Percentiles rank a stretch among this genome's conserved stretches.
phyloP scores from a whole-genome alignment of 2,113 vertebrate genomes.

The Pardalotus punctatus region DNA sequence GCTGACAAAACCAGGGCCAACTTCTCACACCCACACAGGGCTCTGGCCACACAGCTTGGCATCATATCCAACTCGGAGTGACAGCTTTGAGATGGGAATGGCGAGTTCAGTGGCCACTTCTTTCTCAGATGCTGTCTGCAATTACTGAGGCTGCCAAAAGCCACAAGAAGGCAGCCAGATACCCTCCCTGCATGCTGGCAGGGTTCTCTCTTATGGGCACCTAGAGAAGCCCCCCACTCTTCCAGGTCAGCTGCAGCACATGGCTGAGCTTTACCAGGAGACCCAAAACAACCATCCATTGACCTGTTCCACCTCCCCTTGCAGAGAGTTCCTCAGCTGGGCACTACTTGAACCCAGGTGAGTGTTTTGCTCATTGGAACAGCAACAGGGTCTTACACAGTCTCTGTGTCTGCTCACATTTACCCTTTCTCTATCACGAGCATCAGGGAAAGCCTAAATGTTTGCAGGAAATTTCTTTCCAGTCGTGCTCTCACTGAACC shows the following conservation, averaged over 20 bases:
- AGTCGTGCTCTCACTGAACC: not conserved
- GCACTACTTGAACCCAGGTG: not conserved
- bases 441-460: not conserved
- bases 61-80: not conserved
- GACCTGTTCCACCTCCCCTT: not conserved
- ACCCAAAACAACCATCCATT: not conserved
- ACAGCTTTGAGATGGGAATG: fast-evolving
- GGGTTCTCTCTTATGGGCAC: not conserved
- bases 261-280: not conserved
- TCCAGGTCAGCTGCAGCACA: not conserved
- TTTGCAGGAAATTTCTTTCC: not conserved
- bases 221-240: not conserved
- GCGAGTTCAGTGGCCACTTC: fast-evolving
- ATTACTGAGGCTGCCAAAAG: not conserved
- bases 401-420: fast-evolving
- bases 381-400: not conserved
- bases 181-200: not conserved
- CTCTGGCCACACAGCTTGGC: not conserved
- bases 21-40: not conserved
- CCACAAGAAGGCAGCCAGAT: not conserved
- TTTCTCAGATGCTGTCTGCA: not conserved
- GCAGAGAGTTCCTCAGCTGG: not conserved
- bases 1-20: not conserved
- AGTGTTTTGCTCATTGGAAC: not conserved
- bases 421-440: not conserved